Evolutionary conservation across 2,113 vertebrate genomes (phyloP).

Genomic region (Amphilophus citrinellus): DNA sequence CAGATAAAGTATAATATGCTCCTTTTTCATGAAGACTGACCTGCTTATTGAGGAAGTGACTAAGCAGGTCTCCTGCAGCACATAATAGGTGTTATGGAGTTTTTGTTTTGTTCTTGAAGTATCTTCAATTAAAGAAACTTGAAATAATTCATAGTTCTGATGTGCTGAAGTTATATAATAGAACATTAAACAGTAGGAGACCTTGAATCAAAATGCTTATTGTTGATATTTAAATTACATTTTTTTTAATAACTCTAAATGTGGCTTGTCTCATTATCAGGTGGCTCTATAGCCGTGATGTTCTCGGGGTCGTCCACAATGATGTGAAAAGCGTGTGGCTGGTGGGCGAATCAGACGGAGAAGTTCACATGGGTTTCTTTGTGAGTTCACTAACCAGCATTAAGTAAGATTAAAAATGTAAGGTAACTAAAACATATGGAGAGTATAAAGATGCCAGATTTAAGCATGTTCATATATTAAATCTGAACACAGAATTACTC

Average conservation of each 20-base stretch:
- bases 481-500: no score
- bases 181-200: neutral
- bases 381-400: slow-evolving; percentile 57
- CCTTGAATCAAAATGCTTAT: neutral
- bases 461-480: neutral
- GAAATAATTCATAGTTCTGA: no score
- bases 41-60: no score
- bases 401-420: neutral
- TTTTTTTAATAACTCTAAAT: no score
- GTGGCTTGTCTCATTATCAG: slow-evolving; percentile 31
- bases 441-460: neutral
- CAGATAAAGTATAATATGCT: neutral
- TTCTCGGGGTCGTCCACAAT: slow-evolving; percentile 37
- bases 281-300: neutral
- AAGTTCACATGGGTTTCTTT: slow-evolving; percentile 46
- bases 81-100: no score
- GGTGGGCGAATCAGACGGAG: neutral
- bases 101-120: no score
- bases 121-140: no score
- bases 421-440: neutral
- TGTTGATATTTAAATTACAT: neutral
- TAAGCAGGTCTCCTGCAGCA: no score
- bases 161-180: no score
- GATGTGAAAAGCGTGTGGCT: slow-evolving; percentile 76
- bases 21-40: no score